phyloP scores from a whole-genome alignment of 2,113 vertebrate genomes.

The Quiscalus mexicanus region DNA sequence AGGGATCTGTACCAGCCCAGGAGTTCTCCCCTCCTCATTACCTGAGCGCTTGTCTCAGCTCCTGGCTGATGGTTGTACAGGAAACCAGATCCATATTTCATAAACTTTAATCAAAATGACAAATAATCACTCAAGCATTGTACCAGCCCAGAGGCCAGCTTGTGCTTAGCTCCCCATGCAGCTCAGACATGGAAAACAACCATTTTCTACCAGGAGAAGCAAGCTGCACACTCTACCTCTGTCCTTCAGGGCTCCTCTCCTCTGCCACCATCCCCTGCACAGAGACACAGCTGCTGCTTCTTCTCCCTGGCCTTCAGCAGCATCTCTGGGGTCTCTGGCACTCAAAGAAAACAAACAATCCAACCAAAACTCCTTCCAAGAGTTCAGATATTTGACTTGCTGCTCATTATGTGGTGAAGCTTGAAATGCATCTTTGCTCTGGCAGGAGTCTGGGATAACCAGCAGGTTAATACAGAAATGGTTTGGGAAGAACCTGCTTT shows the following conservation, averaged over 20 bases:
- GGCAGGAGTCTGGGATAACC: not conserved
- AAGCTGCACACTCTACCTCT: not conserved
- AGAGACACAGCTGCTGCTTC: not conserved
- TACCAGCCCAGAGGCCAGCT: not conserved
- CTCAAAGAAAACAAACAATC: not conserved
- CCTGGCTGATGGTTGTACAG: not conserved
- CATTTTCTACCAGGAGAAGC: not conserved
- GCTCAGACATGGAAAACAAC: not conserved
- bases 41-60: not conserved
- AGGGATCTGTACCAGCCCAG: not conserved
- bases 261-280: accelerated
- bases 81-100: not conserved
- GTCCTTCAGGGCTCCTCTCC: not conserved
- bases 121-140: not conserved
- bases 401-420: not conserved
- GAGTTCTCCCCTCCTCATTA: not conserved
- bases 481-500: not conserved
- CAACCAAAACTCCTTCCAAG: not conserved
- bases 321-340: not conserved
- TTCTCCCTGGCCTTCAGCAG: not conserved
- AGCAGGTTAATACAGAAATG: not conserved
- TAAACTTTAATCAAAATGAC: not conserved
- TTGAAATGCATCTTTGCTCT: not conserved
- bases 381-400: not conserved
- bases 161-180: not conserved